Evolutionary conservation across 2,113 vertebrate species (phyloP).

Genomic region (Halcyon senegalensis): DNA sequence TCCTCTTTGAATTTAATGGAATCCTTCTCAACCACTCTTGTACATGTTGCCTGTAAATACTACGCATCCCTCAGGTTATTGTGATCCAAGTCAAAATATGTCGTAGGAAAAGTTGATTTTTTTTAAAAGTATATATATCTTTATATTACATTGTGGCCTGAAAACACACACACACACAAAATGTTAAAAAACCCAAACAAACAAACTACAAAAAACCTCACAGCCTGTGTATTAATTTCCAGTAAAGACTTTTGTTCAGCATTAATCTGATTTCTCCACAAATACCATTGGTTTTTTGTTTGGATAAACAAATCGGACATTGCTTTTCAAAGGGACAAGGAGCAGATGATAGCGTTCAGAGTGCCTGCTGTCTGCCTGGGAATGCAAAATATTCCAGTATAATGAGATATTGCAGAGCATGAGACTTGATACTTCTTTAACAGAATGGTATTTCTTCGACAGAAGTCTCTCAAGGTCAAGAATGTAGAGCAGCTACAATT

Average conservation of each 20-base stretch:
- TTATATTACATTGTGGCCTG: neutral
- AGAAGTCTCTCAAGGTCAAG: constrained; percentile 2
- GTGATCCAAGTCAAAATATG: neutral
- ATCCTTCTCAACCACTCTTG: neutral
- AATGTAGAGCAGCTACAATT: neutral
- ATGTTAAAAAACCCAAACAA: no score
- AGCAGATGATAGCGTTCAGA: neutral
- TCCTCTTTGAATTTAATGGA: neutral
- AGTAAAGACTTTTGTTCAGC: neutral
- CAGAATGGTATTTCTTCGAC: neutral
- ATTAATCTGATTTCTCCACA: neutral
- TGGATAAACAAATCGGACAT: neutral
- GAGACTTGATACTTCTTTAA: neutral
- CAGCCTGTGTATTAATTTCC: neutral
- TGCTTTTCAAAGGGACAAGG: neutral
- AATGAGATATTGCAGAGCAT: neutral
- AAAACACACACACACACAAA: neutral
- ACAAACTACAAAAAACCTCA: no score
- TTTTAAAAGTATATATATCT: neutral
- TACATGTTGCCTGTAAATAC: neutral
- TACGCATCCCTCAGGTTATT: neutral
- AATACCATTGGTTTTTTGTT: neutral
- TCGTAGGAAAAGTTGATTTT: neutral
- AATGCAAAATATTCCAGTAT: neutral
- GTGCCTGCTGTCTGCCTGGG: neutral